A percentile compares a stretch with the other conserved stretches of the same genome.
Conservation (phyloP, 2,797 vertebrate species). For the Varecia variegata region DNA sequence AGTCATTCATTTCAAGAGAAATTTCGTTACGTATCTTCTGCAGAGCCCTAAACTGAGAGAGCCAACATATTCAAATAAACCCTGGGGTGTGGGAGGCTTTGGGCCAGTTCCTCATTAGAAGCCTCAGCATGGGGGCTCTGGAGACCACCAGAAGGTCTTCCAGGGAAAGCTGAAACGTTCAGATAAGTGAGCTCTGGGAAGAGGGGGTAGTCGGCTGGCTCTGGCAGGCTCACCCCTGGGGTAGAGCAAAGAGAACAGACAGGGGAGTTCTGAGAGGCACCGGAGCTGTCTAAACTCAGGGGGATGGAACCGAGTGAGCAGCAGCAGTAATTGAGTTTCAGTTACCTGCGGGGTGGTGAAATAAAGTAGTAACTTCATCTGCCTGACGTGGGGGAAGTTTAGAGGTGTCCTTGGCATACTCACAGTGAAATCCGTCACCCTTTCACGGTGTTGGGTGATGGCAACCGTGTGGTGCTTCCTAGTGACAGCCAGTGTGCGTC, state of each 20-base stretch:
- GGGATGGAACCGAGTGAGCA: constrained; percentile 67
- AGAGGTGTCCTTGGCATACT: constrained; percentile 71
- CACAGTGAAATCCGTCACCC: constrained; percentile 66
- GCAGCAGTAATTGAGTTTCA: constrained; percentile 77
- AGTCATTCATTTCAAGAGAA: constrained; percentile 64
- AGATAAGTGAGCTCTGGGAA: constrained; percentile 62
- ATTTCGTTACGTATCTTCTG: constrained; percentile 73
- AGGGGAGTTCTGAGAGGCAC: constrained; percentile 76
- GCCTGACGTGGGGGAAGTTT: constrained; percentile 63
- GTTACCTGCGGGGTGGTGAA: constrained; percentile 76
- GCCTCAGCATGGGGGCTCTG: constrained; percentile 69
- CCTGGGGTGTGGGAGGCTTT: constrained; percentile 64
- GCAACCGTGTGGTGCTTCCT: constrained; percentile 44
- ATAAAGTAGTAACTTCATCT: constrained; percentile 72
- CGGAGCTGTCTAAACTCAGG: constrained; percentile 74
- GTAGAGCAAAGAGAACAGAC: constrained; percentile 70
- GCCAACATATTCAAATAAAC: constrained; percentile 71
- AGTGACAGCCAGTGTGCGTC: constrained; percentile 1
- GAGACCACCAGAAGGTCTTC: constrained; percentile 70
- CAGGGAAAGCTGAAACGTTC: constrained; percentile 63
- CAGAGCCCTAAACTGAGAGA: constrained; percentile 35
- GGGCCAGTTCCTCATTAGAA: constrained; percentile 64
- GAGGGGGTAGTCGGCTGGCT: constrained; percentile 57
- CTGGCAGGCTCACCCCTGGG: constrained; percentile 65
- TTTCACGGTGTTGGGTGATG: constrained; percentile 62